These are phyloP conservation scores for Pungitius pungitius DNA, from an alignment of 2,113 vertebrate genomes.

Conservation along the genomic window DNA sequence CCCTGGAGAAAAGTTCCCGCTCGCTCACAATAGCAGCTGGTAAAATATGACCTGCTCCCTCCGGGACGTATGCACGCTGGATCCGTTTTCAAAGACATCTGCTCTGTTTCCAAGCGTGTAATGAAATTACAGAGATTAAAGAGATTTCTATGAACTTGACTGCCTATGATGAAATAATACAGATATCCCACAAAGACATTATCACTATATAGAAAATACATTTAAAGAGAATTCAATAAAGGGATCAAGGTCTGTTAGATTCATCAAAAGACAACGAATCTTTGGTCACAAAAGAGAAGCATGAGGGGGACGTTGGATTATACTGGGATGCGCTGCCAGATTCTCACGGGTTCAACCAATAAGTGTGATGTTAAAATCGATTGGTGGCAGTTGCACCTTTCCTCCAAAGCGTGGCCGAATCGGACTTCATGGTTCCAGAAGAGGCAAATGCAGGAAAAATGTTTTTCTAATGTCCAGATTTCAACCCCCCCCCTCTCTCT, in stretches of 20 bases:
- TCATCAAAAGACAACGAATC: constrained; percentile 34
- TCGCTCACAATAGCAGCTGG: constrained; percentile 22
- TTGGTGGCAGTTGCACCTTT: constrained; percentile 1
- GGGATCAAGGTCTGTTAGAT: constrained; percentile 29
- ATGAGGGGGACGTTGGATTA: neutral
- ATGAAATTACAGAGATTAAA: constrained; percentile 57
- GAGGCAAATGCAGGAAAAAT: neutral
- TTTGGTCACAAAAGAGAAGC: constrained; percentile 1
- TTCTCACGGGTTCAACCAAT: neutral
- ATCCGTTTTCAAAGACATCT: constrained; percentile 32
- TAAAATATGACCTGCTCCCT: constrained; percentile 48
- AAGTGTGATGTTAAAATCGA: constrained; percentile 13
- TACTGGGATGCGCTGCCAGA: neutral
- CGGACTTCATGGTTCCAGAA: neutral
- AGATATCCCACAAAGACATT: constrained; percentile 42
- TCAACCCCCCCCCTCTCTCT: neutral
- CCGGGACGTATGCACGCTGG: constrained; percentile 2
- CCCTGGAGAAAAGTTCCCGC: constrained; percentile 23
- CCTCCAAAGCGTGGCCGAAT: neutral
- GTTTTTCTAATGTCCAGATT: neutral
- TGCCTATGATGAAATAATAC: constrained; percentile 9
- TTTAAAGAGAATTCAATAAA: constrained; percentile 58
- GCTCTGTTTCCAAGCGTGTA: constrained; percentile 47
- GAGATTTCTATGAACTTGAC: constrained; percentile 48
- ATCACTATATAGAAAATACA: constrained; percentile 5